A percentile compares a stretch with the other conserved stretches of the same genome.
Conservation (phyloP, 2,888 invertebrate species). For the Drosophila testacea region DNA sequence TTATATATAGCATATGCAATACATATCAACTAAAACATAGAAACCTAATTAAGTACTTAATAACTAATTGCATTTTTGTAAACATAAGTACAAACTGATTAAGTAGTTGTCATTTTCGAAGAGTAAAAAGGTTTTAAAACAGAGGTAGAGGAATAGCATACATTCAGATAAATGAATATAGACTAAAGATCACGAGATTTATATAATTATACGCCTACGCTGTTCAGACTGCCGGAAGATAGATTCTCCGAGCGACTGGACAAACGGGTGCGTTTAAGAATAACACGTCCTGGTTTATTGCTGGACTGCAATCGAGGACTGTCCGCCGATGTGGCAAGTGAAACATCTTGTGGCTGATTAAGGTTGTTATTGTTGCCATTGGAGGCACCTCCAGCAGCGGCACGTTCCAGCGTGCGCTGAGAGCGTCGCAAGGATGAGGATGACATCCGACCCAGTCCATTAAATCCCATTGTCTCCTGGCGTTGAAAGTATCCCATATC, state of each 20-base stretch:
- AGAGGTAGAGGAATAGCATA: slow-evolving; percentile 73
- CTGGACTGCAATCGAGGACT: slow-evolving; percentile 47
- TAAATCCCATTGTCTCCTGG: slow-evolving; percentile 53
- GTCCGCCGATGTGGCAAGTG: slow-evolving; percentile 32
- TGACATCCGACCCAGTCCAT: slow-evolving; percentile 65
- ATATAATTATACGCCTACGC: slow-evolving; percentile 62
- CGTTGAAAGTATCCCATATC: slow-evolving; percentile 71
- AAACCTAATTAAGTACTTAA: slow-evolving; percentile 69
- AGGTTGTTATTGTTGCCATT: slow-evolving; percentile 70
- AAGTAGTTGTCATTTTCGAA: slow-evolving; percentile 63
- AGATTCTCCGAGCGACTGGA: slow-evolving; percentile 75
- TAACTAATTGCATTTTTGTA: slow-evolving; percentile 32
- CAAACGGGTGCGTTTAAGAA: slow-evolving; percentile 68
- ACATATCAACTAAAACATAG: slow-evolving; percentile 40
- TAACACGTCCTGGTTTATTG: slow-evolving; percentile 62
- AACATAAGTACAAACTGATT: slow-evolving; percentile 59
- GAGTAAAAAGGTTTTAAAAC: slow-evolving; percentile 44
- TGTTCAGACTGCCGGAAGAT: slow-evolving; percentile 70
- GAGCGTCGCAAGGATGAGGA: slow-evolving; percentile 72
- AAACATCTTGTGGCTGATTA: slow-evolving; percentile 58
- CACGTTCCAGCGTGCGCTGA: slow-evolving; percentile 72
- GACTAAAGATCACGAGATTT: slow-evolving; percentile 75
- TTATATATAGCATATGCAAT: slow-evolving; percentile 20
- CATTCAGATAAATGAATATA: slow-evolving; percentile 36
- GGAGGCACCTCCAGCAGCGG: slow-evolving; percentile 46